phyloP scores from a whole-genome alignment of 2,888 invertebrate species.

The Eupithecia exiguata region DNA sequence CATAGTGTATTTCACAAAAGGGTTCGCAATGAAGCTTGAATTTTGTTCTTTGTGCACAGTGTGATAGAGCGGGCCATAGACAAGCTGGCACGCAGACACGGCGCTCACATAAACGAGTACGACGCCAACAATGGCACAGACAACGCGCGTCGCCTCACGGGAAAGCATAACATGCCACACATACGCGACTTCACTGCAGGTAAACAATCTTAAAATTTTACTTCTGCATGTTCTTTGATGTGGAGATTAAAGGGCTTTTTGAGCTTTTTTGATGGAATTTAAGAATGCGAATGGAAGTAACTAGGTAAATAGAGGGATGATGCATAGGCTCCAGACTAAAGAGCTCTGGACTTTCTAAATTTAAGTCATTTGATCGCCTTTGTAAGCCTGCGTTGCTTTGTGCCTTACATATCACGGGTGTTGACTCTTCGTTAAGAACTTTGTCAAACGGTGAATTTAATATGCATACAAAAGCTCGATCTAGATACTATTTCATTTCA shows the following conservation, averaged over 20 bases:
- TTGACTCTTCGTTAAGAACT: neutral
- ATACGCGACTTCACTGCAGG: constrained; percentile 96
- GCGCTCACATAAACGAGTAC: constrained; percentile 96
- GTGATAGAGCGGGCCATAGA: constrained; percentile 97
- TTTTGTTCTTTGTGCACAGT: constrained; percentile 66
- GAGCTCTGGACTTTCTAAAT: neutral
- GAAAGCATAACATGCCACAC: constrained; percentile 95
- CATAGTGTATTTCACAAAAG: neutral
- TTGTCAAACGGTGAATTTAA: too few relatives aligned
- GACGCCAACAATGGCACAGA: constrained; percentile 97
- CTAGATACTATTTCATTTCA: too few relatives aligned
- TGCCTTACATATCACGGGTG: neutral
- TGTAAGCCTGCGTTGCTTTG: neutral
- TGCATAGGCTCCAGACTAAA: neutral
- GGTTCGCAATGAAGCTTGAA: neutral
- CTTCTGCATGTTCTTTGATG: neutral
- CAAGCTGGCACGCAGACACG: constrained; percentile 94
- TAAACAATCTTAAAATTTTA: constrained; percentile 36
- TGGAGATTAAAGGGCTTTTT: neutral
- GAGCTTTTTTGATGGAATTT: too few relatives aligned
- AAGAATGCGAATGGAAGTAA: too few relatives aligned
- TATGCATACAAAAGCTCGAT: too few relatives aligned
- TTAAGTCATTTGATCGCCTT: neutral
- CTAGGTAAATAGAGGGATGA: neutral
- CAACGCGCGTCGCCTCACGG: constrained; percentile 96